phyloP scores from a whole-genome alignment of 2,797 vertebrate genomes.

The Alcedo atthis region DNA sequence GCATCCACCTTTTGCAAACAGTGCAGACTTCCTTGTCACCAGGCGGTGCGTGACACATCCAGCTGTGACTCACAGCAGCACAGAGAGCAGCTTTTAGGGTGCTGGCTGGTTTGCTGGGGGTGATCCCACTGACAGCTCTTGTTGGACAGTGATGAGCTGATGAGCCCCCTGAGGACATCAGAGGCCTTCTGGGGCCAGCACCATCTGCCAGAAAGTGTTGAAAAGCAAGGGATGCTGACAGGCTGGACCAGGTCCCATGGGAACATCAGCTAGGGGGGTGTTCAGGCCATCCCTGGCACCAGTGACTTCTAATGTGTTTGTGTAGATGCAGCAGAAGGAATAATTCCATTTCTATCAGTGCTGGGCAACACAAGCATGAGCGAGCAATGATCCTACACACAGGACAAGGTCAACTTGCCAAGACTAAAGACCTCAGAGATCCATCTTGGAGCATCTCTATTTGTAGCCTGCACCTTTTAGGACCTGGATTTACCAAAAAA shows the following conservation, averaged over 20 bases:
- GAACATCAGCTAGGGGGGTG: rapidly evolving
- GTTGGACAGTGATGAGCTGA: neutral
- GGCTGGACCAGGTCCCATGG: neutral
- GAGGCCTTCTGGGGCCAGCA: neutral
- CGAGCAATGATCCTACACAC: rapidly evolving
- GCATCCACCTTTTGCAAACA: neutral
- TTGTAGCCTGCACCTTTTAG: neutral
- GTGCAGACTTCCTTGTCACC: neutral
- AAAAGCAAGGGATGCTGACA: neutral
- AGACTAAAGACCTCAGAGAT: neutral
- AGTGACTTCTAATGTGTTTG: neutral
- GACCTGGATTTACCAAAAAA: neutral
- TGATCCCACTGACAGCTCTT: neutral
- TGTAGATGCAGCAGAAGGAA: neutral
- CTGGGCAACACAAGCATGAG: neutral
- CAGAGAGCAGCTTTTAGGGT: neutral
- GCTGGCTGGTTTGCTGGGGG: neutral
- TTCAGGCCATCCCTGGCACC: neutral
- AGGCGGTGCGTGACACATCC: neutral
- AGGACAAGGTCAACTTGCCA: neutral
- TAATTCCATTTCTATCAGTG: neutral
- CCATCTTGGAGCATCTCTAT: neutral
- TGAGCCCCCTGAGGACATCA: neutral
- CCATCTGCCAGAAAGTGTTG: neutral
- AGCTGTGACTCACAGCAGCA: neutral